Evolutionary conservation across 2,113 vertebrate species (phyloP).

Genomic region (Serilophus lunatus): DNA sequence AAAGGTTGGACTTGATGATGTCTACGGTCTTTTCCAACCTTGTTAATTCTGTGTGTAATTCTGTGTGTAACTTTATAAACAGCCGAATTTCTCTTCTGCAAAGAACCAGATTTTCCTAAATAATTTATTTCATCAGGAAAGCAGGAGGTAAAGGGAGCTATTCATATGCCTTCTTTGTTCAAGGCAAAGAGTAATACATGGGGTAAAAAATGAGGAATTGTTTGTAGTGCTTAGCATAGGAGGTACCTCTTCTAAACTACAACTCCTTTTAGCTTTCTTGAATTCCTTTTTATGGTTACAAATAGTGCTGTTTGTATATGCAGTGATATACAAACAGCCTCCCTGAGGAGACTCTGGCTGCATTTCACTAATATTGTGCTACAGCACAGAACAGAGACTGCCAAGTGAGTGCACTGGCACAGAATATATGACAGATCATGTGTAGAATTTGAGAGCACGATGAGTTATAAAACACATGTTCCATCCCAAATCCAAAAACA

Average conservation of each 20-base stretch:
- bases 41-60: too few relatives aligned
- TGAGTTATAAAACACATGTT: background rate
- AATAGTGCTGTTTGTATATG: background rate
- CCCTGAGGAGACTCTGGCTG: background rate
- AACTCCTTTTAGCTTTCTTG: background rate
- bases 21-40: too few relatives aligned
- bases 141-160: background rate
- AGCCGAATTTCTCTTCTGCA: background rate
- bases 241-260: background rate
- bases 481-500: background rate
- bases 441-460: background rate
- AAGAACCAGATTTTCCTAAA: background rate
- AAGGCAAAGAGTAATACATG: background rate
- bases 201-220: background rate
- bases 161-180: background rate
- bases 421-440: background rate
- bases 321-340: background rate
- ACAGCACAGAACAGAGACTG: background rate
- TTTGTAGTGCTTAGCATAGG: background rate
- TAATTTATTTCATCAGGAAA: background rate
- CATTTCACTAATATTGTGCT: slow-evolving; percentile 6
- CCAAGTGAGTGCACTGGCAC: background rate
- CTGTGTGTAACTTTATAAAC: background rate
- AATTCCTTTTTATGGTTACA: background rate
- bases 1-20: too few relatives aligned